Conservation (phyloP, 2,113 vertebrate species). For the Eulemur macaco region DNA sequence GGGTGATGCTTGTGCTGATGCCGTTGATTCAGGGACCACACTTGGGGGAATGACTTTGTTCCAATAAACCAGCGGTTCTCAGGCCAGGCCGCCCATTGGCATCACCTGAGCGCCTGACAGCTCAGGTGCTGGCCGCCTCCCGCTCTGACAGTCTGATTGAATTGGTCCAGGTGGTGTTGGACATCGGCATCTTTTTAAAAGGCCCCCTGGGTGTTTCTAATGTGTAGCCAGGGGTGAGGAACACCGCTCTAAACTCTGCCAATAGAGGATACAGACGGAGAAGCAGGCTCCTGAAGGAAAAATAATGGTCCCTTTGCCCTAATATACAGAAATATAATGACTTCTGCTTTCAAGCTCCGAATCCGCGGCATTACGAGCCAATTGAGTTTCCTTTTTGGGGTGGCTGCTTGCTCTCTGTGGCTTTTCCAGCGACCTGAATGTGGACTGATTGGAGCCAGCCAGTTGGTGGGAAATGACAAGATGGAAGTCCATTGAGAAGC, state of each 20-base stretch:
- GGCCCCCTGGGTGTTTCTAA: not conserved
- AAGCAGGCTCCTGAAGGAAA: conserved; percentile 23
- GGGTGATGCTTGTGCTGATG: not conserved
- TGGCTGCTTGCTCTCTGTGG: not conserved
- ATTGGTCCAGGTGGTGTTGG: not conserved
- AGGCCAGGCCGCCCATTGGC: not conserved
- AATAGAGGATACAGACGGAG: not conserved
- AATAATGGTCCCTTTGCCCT: conserved; percentile 41
- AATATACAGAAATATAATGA: conserved; percentile 47
- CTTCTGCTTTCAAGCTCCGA: conserved; percentile 58
- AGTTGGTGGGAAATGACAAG: conserved; percentile 48
- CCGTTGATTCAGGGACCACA: not conserved
- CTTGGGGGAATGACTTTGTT: not conserved
- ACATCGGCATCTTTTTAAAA: not conserved
- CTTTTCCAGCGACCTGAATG: conserved; percentile 32
- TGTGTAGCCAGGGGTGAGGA: not conserved
- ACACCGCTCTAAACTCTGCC: not conserved
- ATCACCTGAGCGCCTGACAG: not conserved
- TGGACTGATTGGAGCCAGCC: conserved; percentile 29
- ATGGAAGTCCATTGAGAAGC: conserved; percentile 52
- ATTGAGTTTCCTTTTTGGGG: conserved; percentile 51
- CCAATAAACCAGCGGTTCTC: not conserved
- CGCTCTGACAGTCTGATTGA: not conserved
- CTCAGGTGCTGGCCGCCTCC: not conserved
- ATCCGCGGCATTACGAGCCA: not conserved